Base-by-base conservation (phyloP, 2,797 vertebrate genomes). In the Ctenopoma multispine region DNA sequence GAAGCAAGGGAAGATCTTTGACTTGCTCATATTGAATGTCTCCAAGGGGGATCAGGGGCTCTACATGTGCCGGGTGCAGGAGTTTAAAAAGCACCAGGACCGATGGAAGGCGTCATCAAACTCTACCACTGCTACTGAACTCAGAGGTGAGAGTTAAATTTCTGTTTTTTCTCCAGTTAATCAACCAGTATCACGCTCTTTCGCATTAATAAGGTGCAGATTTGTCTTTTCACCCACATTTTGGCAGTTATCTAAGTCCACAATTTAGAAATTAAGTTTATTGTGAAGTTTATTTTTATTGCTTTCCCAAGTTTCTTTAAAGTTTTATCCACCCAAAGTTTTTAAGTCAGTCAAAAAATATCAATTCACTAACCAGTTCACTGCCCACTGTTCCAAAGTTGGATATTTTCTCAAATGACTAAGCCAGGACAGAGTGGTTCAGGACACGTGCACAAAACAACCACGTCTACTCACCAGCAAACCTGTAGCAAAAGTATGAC, bases 71-170 rank as follows among this genome's bases (percentile, higher is more conserved):
- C 95, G 95, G 82, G 97, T 97, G 29, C 97, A 98, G 84, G 97
- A 98, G 90, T 97, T 99, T 69, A 96, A 94, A 71, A 96, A 93
- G 77, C 92, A 96, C 57, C 94, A 92, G 84, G 95, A 95, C 64
- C 96, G 95, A 48, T 99, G 97, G 98, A 97, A 95, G 41, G 95
- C 96, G 0, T 95, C 96, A 43, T 96, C 95, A 65, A 98, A 98
- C 31, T 95, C 93, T 63, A 96, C 96, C 0, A 96, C 96, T 1
- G 90, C 94, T 1, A 97, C 96, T 0, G 95, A 97, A 84, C 90
- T 99, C 77, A 94, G 92, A 96, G 98, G 98, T 98, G 69, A 95
- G 86, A 21, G 3, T 6, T 34, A 13, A 2, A 31, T 20, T 59
- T 53, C 3, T 6, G 23, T 2, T 44, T 55, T 67, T 13, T 1